Percentiles rank a stretch among this genome's conserved stretches.
phyloP scores from a whole-genome alignment of 1,140 invertebrate genomes.

The Heliothis virescens region DNA sequence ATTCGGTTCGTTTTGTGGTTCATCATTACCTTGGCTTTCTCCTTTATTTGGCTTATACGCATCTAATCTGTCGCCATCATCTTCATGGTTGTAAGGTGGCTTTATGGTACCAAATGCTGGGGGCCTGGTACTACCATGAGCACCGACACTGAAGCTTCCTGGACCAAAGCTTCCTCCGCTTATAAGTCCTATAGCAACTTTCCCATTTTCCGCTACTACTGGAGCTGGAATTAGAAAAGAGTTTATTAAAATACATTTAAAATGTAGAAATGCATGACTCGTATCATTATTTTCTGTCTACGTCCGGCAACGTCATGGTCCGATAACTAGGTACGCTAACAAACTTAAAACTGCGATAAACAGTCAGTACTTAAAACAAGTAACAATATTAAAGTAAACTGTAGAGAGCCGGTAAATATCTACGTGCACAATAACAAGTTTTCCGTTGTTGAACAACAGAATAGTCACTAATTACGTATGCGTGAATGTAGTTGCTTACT shows the following conservation, averaged over 20 bases:
- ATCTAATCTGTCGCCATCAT: too few relatives aligned
- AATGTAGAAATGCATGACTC: not conserved
- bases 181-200: not conserved
- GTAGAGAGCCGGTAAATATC: too few relatives aligned
- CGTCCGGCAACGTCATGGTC: not conserved
- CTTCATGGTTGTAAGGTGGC: not conserved
- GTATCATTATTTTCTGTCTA: not conserved
- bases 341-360: too few relatives aligned
- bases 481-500: not conserved
- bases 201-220: not conserved
- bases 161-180: not conserved
- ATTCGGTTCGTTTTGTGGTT: not conserved
- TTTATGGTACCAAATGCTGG: not conserved
- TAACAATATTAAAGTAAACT: too few relatives aligned
- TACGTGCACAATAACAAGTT: too few relatives aligned
- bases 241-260: not conserved
- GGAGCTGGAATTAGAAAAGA: not conserved
- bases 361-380: too few relatives aligned
- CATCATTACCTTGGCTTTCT: not conserved
- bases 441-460: too few relatives aligned
- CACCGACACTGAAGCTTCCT: conserved; percentile 7
- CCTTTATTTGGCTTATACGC: too few relatives aligned
- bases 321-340: too few relatives aligned
- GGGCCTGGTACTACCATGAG: not conserved
- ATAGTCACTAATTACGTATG: not conserved